Evolutionary conservation across 2,113 vertebrate species (phyloP), one percentile per base, ranked within the genome.

Genomic region (Hipposideros armiger): DNA sequence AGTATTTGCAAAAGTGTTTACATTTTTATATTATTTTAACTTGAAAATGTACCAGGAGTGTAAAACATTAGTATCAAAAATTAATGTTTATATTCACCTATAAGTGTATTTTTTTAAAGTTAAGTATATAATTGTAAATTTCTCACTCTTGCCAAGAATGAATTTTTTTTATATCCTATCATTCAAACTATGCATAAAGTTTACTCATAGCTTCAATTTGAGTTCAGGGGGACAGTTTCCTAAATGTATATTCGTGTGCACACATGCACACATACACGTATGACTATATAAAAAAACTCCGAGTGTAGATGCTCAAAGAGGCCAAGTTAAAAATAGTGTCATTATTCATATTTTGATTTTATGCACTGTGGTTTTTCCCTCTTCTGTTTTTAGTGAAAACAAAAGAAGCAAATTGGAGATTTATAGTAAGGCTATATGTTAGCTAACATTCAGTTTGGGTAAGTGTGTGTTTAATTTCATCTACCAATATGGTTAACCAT

Each of bases 241-340:
- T 91, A 73, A 90, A 47, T 26, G 16, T 67, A 0, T 36, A 6
- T 77, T 97, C 80, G 94, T 66, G 24, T 4, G 86, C 74, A 95
- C 88, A 93, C 64, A 94, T 3, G 26, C 3, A 85, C 89, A 95
- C 83, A 85, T 76, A 93, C 3, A 91, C 92, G 96, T 42, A 16
- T 50, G 20, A 52, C 14, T 15, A 40, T 70, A 62, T 73, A 66
- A 93, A 97, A 98, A 98, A 95, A 22, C 97, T 11, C 96, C 89
- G 62, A 96, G 40, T 67, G n/a, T 72, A 42, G n/a, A 24, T 97
- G 94, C 93, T 97, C 95, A 98, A 97, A 82, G n/a, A 50, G 73
- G 66, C 81, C 7, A 86, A 69, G 1, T 73, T 80, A 97, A 97
- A 97, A 97, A 88, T 52, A 36, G 86, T 96, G 14, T 62, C 36